Percentiles rank a stretch among this genome's conserved stretches.
Evolutionary conservation across 2,888 invertebrate species (phyloP).

Genomic region (Anaspis maculata): DNA sequence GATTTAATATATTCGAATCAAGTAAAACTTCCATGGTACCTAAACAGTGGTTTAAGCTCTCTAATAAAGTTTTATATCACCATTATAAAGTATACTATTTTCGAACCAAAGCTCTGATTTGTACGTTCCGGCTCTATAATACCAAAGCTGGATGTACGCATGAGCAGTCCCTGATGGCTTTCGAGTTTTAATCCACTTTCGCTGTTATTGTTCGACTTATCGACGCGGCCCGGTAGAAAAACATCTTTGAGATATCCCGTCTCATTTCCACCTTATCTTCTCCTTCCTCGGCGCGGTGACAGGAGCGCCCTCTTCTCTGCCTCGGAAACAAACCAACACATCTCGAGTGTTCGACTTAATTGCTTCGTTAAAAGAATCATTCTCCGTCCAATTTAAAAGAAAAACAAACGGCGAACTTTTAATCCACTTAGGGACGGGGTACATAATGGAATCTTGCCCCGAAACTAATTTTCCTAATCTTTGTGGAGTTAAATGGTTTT

Average conservation of each 20-base stretch:
- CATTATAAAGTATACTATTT: too few species aligned
- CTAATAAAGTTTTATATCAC: too few species aligned
- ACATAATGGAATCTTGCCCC: conserved; percentile 20
- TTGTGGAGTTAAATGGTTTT: conserved; percentile 19
- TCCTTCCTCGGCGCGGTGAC: too few species aligned
- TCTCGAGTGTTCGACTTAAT: conserved; percentile 17
- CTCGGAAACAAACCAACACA: conserved; percentile 15
- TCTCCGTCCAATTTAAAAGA: conserved; percentile 13
- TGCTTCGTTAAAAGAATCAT: conserved; percentile 22
- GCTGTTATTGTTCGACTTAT: conserved; percentile 21
- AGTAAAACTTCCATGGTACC: too few species aligned
- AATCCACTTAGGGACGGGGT: conserved; percentile 18
- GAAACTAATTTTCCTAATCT: conserved; percentile 22
- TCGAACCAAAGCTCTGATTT: too few species aligned
- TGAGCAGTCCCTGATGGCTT: too few species aligned
- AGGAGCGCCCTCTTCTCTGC: too few species aligned
- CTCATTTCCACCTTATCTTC: conserved; percentile 9
- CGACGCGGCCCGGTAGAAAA: conserved; percentile 10
- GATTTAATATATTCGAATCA: too few species aligned
- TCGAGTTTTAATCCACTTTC: conserved; percentile 19
- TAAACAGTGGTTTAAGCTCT: too few species aligned
- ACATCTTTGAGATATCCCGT: conserved; percentile 4
- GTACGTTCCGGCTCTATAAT: too few species aligned
- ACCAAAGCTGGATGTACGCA: too few species aligned
- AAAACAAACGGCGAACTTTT: conserved; percentile 17